Conservation (phyloP, 2,113 vertebrate species). For the Tachuris rubrigastra region DNA sequence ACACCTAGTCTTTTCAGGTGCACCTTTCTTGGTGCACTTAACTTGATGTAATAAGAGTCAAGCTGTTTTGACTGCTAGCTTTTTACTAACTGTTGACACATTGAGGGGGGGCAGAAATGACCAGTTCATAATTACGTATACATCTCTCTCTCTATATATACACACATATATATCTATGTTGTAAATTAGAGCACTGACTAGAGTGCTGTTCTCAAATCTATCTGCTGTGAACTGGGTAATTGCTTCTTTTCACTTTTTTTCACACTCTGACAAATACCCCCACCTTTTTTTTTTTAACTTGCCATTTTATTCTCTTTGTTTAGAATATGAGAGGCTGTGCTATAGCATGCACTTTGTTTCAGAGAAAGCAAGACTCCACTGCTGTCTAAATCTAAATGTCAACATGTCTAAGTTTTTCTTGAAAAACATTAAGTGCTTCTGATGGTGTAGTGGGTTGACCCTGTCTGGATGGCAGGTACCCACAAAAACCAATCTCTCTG, state of each 20-base stretch:
- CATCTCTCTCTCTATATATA: too few species aligned
- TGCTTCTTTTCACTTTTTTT: neutral
- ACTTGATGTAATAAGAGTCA: neutral
- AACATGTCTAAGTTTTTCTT: neutral
- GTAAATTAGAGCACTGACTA: neutral
- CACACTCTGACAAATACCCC: neutral
- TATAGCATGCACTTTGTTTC: neutral
- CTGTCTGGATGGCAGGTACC: too few species aligned
- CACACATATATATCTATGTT: too few species aligned
- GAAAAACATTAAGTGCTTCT: neutral
- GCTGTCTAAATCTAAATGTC: neutral
- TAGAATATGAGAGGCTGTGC: neutral
- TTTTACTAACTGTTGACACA: neutral
- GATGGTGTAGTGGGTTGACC: too few species aligned
- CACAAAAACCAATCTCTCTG: too few species aligned
- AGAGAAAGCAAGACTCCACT: neutral
- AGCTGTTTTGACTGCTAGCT: neutral
- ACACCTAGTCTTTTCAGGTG: neutral
- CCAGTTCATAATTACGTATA: neutral
- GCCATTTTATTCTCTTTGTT: neutral
- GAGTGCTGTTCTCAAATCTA: neutral
- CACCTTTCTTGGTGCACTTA: neutral
- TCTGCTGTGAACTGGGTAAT: neutral
- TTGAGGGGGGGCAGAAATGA: neutral
- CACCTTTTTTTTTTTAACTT: neutral